Conservation (phyloP, 2,888 invertebrate genomes). For the Oxystoma pomonae region DNA sequence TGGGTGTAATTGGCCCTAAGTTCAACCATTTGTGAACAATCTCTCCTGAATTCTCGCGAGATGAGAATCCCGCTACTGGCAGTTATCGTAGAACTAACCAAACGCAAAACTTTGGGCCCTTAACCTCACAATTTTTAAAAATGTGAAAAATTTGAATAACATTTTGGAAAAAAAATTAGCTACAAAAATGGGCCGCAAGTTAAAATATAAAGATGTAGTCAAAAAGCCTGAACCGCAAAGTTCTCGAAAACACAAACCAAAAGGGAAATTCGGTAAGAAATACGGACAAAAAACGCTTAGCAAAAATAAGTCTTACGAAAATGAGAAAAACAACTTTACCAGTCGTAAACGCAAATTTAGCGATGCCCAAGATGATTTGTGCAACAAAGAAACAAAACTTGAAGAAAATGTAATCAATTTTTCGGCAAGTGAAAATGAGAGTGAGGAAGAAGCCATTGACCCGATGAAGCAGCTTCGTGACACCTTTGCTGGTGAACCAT, state of each 20-base stretch:
- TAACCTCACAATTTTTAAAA: background rate
- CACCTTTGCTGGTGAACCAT: slow-evolving; percentile 31
- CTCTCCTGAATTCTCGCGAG: no score
- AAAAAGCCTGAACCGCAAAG: slow-evolving; percentile 15
- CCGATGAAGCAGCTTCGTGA: slow-evolving; percentile 32
- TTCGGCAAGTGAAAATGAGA: slow-evolving; percentile 25
- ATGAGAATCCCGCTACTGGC: no score
- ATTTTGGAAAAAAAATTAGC: background rate
- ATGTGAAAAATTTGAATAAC: background rate
- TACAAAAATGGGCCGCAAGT: slow-evolving; percentile 25
- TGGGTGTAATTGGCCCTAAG: no score
- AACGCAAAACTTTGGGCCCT: background rate
- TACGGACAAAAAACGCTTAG: background rate
- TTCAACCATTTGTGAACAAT: no score
- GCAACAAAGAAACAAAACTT: background rate
- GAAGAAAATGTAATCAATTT: background rate
- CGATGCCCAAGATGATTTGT: background rate
- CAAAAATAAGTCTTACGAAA: background rate
- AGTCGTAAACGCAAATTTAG: background rate
- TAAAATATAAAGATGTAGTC: slow-evolving; percentile 34
- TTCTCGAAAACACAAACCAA: background rate
- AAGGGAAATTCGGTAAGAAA: background rate
- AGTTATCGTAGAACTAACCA: background rate
- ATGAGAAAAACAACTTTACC: background rate
- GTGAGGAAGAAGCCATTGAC: slow-evolving; percentile 26